Base-by-base conservation (phyloP, 1,140 invertebrate species). In the Drosophila equinoxialis region DNA sequence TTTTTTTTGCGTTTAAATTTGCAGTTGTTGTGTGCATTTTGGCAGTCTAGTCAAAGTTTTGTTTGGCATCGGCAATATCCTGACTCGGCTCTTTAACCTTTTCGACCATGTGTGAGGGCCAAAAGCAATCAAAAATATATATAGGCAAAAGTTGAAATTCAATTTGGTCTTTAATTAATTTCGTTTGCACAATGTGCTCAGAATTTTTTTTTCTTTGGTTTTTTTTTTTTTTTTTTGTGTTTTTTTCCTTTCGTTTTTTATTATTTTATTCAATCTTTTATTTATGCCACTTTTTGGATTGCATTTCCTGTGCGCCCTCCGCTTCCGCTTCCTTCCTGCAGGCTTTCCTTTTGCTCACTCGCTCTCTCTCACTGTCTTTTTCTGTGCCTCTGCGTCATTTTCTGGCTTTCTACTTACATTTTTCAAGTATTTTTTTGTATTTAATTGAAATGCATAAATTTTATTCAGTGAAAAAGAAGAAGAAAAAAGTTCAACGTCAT, bases 391-490 rank as follows among this genome's bases (percentile, higher is more conserved):
- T 39, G n/a, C 20, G 20, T 11, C 26, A 30, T 14, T 11, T 20
- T 6, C 41, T 26, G 62, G 74, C 35, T 63, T 65, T 65, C 26
- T 70, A 51, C 45, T 75, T 67, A 71, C 65, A 70, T 73, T 78
- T 81, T 57, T 42, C 63, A 72, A 45, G 68, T 60, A 54, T 54
- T 68, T 68, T 75, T 58, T 68, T 75, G 30, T 58, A 77, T 51
- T 51, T 87, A 89, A 87, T 87, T 87, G 84, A 82, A 85, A 87
- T 87, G 83, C 83, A 87, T 87, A 87, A 87, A 87, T 87, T 87
- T 87, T 74, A 71, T 79, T 81, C 68, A 62, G 66, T 71, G 57
- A 71, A 20, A 8, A 17, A 13, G 3, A 39, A 13, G 11, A 39
- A 39, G 3, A 13, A 51, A 51, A 77, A 71, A 74, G 65, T 81